These are phyloP conservation scores for Meiosimyza decipiens DNA, from an alignment of 2,888 invertebrate genomes.

Conservation along the genomic window DNA sequence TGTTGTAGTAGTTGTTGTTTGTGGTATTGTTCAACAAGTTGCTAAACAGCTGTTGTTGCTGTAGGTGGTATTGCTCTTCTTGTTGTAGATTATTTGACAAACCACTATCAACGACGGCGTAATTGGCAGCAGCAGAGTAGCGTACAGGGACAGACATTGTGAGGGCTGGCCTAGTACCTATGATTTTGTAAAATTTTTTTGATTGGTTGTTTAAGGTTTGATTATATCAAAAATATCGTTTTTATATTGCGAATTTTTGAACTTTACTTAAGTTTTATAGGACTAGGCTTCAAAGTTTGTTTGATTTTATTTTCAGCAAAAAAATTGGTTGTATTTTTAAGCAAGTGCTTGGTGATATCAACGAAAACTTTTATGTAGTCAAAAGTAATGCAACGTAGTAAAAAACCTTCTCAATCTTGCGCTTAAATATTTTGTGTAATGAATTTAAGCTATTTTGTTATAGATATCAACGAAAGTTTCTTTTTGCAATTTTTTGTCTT, in stretches of 20 bases:
- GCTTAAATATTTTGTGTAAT: constrained; percentile 5
- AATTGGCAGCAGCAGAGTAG: constrained; percentile 67
- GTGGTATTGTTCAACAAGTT: constrained; percentile 42
- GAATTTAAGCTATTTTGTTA: constrained; percentile 42
- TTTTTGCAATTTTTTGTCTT: background rate
- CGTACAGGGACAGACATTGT: constrained; percentile 69
- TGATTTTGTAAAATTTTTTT: constrained; percentile 35
- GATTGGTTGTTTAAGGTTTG: constrained; percentile 42
- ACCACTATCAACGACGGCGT: constrained; percentile 66
- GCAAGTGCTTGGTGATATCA: constrained; percentile 43
- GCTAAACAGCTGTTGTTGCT: constrained; percentile 50
- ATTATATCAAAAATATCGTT: constrained; percentile 41
- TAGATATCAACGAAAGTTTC: constrained; percentile 52
- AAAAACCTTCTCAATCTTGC: constrained; percentile 17
- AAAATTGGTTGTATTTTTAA: constrained; percentile 35
- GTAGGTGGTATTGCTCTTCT: constrained; percentile 62
- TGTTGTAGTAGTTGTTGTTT: constrained; percentile 51
- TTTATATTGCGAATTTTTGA: constrained; percentile 36
- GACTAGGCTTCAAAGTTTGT: constrained; percentile 47
- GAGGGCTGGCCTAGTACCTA: constrained; percentile 69
- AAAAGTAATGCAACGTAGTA: background rate
- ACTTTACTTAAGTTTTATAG: constrained; percentile 25
- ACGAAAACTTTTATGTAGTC: constrained; percentile 36
- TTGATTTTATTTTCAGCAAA: constrained; percentile 63
- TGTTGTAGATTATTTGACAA: constrained; percentile 63